Evolutionary conservation across 2,113 vertebrate genomes (phyloP).

Genomic region (Glaucomys volans): DNA sequence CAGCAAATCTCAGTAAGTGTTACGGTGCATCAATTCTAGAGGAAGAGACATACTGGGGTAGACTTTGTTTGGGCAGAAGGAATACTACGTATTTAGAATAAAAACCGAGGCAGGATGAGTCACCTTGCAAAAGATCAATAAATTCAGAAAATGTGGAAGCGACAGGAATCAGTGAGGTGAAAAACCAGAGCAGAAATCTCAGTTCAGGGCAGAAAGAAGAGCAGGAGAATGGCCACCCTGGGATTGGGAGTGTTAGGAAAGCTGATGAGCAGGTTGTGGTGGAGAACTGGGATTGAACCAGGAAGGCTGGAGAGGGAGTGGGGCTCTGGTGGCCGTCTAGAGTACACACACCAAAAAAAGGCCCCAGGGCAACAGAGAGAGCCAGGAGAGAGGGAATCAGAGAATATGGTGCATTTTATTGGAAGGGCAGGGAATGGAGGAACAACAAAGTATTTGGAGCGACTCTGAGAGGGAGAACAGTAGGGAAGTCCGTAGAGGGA

Average conservation of each 20-base stretch:
- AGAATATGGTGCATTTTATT: background rate
- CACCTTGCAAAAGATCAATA: background rate
- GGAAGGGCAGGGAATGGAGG: slow-evolving; percentile 52
- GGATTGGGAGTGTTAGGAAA: background rate
- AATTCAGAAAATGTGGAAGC: background rate
- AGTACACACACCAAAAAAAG: slow-evolving; percentile 22
- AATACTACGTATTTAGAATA: background rate
- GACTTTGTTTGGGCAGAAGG: background rate
- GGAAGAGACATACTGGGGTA: background rate
- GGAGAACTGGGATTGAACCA: background rate
- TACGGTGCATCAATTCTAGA: background rate
- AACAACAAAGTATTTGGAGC: slow-evolving; percentile 65
- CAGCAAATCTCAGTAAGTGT: background rate
- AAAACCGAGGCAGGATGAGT: background rate
- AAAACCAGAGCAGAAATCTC: background rate
- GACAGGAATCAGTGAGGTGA: accelerated
- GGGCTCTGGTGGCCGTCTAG: background rate
- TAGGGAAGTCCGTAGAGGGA: slow-evolving; percentile 79
- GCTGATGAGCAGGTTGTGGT: background rate
- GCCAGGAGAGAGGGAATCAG: background rate
- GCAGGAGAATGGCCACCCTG: background rate
- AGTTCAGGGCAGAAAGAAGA: background rate
- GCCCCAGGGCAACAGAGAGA: slow-evolving; percentile 1
- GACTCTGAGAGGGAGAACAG: slow-evolving; percentile 59
- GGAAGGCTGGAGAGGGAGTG: background rate